These are phyloP conservation scores for Drosophila setifemur DNA, from an alignment of 1,140 invertebrate species.

Conservation along the genomic window DNA sequence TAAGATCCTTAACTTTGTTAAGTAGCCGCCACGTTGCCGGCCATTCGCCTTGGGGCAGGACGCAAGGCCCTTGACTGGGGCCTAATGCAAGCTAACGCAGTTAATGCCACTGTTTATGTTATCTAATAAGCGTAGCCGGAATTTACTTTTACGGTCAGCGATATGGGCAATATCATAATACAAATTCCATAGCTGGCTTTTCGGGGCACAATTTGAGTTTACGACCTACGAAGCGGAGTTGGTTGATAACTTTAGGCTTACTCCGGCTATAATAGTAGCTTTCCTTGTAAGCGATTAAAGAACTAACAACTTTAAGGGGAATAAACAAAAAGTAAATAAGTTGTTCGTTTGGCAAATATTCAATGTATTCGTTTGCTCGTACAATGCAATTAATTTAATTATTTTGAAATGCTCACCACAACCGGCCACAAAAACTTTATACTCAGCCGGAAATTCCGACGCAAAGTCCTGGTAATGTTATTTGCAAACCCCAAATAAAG, in stretches of 20 bases:
- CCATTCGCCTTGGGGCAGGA: constrained; percentile 1
- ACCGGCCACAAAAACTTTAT: constrained; percentile 25
- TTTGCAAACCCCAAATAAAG: constrained; percentile 17
- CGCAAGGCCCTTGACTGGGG: not conserved
- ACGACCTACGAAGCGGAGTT: constrained; percentile 5
- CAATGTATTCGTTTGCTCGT: no score
- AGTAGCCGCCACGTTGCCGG: constrained; percentile 49
- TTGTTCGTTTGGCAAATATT: not conserved
- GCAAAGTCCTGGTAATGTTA: constrained; percentile 20
- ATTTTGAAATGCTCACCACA: constrained; percentile 10
- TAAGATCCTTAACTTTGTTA: constrained; percentile 62
- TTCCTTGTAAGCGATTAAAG: not conserved
- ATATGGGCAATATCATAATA: constrained; percentile 48
- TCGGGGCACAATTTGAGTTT: constrained; percentile 1
- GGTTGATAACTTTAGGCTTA: constrained; percentile 9
- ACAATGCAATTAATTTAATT: constrained; percentile 19
- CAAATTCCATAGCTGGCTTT: constrained; percentile 51
- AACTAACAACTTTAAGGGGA: not conserved
- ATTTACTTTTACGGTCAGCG: constrained; percentile 45
- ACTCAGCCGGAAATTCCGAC: not conserved
- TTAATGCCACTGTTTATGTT: constrained; percentile 58
- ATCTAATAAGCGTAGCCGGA: constrained; percentile 58
- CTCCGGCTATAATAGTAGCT: not conserved
- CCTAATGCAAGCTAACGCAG: constrained; percentile 31
- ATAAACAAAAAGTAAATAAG: no score